Evolutionary conservation across 2,888 invertebrate species (phyloP), one percentile per base, ranked within the genome.

Genomic region (Netelia melanura): DNA sequence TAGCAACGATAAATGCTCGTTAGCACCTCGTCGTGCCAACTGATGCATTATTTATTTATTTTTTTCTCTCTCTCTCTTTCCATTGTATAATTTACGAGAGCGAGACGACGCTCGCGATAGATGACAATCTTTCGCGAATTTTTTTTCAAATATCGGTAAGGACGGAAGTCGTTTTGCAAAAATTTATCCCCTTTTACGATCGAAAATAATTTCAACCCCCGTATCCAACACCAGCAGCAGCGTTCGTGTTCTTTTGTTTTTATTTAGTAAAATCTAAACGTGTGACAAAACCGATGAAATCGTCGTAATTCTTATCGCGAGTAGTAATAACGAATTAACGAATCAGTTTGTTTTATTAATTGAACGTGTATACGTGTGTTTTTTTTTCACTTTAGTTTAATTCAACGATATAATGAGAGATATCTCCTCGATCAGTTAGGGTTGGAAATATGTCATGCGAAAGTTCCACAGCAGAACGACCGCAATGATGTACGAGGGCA

Each of bases 1-100:
- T 67, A 56, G 75, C 58, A 70, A 71, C 78, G 71, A 82, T 82
- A 79, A 85, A 85, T 70, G 84, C 81, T 78, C 84, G 82, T 85
- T 85, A 82, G 85, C 85, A 82, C 78, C 82, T 85, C 82, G 65
- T 61, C 71, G 75, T 54, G 70, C 70, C 58, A 64, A 70, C 65
- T 65, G 23, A 79, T 83, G 72, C 52, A 83, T 83, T 83, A 83
- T 83, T 79, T 54, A 79, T 62, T 70, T 65, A 44, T 72, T n/a
- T 11, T 30, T 62, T 11, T 54, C n/a, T n/a, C 30, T 25, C 21
- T 21, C 25, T 30, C n/a, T 54, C 54, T 14, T n/a, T 25, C 14
- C 25, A 68, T 77, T 54, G 54, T 64, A 75, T 52, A 23, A 62
- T 79, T 79, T 71, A 71, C 21, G 52, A 52, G 30, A 3, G 3